Percentiles rank a stretch among this genome's conserved stretches.
Conservation (phyloP, 2,888 invertebrate genomes). For the Tenthredo scrophulariae region DNA sequence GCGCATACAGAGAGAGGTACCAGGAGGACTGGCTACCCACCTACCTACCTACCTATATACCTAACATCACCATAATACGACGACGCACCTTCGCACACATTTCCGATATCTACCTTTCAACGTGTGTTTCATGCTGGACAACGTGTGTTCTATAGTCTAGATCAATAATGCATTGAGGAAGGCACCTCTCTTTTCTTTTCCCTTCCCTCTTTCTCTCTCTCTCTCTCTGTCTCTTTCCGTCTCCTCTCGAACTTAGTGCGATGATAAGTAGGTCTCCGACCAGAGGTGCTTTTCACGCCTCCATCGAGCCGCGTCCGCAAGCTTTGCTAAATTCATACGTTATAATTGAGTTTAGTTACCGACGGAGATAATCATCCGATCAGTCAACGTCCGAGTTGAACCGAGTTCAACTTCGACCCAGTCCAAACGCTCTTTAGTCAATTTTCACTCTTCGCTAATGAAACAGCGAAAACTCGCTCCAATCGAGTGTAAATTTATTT, state of each 20-base stretch:
- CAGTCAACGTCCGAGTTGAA: no score
- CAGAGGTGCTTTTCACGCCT: slow-evolving; percentile 34
- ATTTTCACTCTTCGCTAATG: no score
- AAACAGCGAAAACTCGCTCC: not conserved
- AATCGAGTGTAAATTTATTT: not conserved
- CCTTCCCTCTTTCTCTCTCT: not conserved
- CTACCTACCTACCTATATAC: no score
- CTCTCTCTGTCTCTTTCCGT: not conserved
- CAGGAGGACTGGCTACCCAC: not conserved
- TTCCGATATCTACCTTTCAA: not conserved
- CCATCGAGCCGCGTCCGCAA: not conserved
- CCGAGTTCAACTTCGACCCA: no score
- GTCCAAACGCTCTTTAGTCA: no score
- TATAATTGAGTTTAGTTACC: not conserved
- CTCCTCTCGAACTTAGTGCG: not conserved
- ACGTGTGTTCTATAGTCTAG: slow-evolving; percentile 6
- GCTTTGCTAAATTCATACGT: not conserved
- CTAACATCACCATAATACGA: slow-evolving; percentile 25
- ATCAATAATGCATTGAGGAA: slow-evolving; percentile 46
- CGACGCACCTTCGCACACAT: slow-evolving; percentile 45
- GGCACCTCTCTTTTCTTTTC: not conserved
- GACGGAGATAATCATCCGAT: not conserved
- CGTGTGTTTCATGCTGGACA: not conserved
- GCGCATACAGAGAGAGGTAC: slow-evolving; percentile 51
- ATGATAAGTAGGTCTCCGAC: slow-evolving; percentile 41